Base-by-base conservation (phyloP, 2,113 vertebrate genomes). In the Corvus moneduloides region DNA sequence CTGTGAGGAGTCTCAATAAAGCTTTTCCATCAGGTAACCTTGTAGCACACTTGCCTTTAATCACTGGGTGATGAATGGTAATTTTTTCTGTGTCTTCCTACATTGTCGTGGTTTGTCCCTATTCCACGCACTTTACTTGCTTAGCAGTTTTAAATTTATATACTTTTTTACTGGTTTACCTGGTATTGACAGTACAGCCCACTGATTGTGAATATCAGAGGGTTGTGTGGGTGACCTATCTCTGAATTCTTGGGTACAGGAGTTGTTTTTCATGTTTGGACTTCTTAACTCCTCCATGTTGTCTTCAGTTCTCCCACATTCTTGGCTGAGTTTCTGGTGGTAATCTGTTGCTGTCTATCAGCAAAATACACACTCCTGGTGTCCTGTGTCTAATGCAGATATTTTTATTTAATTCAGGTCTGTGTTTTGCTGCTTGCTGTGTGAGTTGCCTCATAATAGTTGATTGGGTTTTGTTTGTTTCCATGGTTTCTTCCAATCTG, bases 311-410 rank as follows among this genome's bases (percentile, higher is more conserved):
- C 68, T 90, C 56, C 68, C 64, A 56, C 32, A 1, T 81, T 94
- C 64, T 91, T 90, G 78, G 76, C 92, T 83, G 72, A 63, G 49
- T 76, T 87, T 76, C 16, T 71, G 59, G 55, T 92, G 73, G 43
- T 88, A 80, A 90, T 90, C 63, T 84, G 61, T 63, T 80, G 75
- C 92, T 87, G 87, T 84, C 78, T 94, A 9, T 94, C 90, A 94
- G 83, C 88, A 90, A 54, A 88, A 90, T 81, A 66, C 88, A 52
- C 10, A 2, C 63, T 80, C 48, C 30, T 51, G 48, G 49, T 91
- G 71, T 76, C 92, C 71, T 49, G 6, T 93, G 88, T 67, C 71
- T 74, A 41, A 86, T 66, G 51, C 55, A 90, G 83, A 76, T 83
- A 19, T n/a, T 32, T 46, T 76, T 77, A 66, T 87, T 71, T 19